Percentiles rank a stretch among this genome's conserved stretches.
Evolutionary conservation across 1,140 invertebrate genomes (phyloP).

Genomic region (Metaphire vulgaris): DNA sequence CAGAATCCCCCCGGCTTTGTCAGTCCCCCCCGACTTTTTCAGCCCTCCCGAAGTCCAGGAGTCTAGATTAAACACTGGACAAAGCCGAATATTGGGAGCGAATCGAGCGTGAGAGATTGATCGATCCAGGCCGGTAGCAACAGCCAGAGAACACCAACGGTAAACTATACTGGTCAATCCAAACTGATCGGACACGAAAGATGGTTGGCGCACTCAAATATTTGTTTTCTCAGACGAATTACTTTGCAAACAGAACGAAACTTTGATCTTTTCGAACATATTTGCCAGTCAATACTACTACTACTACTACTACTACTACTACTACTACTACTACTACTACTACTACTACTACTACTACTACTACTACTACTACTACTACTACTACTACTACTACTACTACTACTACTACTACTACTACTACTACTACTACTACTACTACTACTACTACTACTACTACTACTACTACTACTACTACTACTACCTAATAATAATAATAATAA

Average conservation of each 20-base stretch:
- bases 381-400: constrained; percentile 25
- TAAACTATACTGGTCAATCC: neutral
- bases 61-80: too few species aligned
- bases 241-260: neutral
- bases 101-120: constrained; percentile 11
- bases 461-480: neutral
- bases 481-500: neutral
- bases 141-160: neutral
- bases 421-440: constrained; percentile 23
- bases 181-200: neutral
- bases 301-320: constrained; percentile 26
- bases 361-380: constrained; percentile 27
- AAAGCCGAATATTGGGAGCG: too few species aligned
- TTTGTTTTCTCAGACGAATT: neutral
- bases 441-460: too few species aligned
- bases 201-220: neutral
- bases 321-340: constrained; percentile 32
- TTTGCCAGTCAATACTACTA: neutral
- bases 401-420: constrained; percentile 32
- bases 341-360: constrained; percentile 32
- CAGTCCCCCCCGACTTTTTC: too few species aligned
- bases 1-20: too few species aligned
- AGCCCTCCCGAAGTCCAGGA: too few species aligned
- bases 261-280: neutral
- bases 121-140: neutral